phyloP scores from a whole-genome alignment of 2,888 invertebrate species.

The Sicus ferrugineus region DNA sequence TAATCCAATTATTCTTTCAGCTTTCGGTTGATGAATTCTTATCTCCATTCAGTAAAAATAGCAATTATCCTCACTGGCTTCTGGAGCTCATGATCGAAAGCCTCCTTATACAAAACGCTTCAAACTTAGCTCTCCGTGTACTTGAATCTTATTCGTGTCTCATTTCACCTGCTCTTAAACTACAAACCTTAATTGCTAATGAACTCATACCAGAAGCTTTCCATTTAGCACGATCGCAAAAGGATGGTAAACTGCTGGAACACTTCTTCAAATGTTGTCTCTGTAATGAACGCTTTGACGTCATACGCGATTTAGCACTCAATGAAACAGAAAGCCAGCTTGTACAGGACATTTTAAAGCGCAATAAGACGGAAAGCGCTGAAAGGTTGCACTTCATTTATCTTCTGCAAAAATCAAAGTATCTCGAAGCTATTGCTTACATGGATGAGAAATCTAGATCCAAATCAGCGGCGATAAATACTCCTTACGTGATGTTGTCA shows the following conservation, averaged over 20 bases:
- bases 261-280: slow-evolving; percentile 57
- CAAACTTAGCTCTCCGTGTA: slow-evolving; percentile 54
- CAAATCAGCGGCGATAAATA: slow-evolving; percentile 48
- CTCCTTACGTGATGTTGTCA: slow-evolving; percentile 55
- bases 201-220: slow-evolving; percentile 61
- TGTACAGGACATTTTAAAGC: slow-evolving; percentile 54
- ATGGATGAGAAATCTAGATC: slow-evolving; percentile 56
- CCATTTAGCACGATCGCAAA: slow-evolving; percentile 55
- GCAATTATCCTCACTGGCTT: slow-evolving; percentile 56
- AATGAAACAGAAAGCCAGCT: slow-evolving; percentile 56
- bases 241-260: slow-evolving; percentile 53
- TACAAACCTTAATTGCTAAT: slow-evolving; percentile 59
- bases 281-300: slow-evolving; percentile 50
- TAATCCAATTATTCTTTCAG: slow-evolving; percentile 39
- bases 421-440: slow-evolving; percentile 61
- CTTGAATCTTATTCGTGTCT: slow-evolving; percentile 51
- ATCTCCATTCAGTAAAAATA: slow-evolving; percentile 53
- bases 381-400: slow-evolving; percentile 60
- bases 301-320: slow-evolving; percentile 56
- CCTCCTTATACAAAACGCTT: slow-evolving; percentile 51
- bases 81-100: slow-evolving; percentile 56
- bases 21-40: slow-evolving; percentile 56
- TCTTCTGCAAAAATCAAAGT: slow-evolving; percentile 60
- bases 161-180: slow-evolving; percentile 50
- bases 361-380: slow-evolving; percentile 49